These are phyloP conservation scores for Catostylus mosaicus DNA, from an alignment of 30 jellyfish, hydroid and myxozoan species.

Conservation along the genomic window DNA sequence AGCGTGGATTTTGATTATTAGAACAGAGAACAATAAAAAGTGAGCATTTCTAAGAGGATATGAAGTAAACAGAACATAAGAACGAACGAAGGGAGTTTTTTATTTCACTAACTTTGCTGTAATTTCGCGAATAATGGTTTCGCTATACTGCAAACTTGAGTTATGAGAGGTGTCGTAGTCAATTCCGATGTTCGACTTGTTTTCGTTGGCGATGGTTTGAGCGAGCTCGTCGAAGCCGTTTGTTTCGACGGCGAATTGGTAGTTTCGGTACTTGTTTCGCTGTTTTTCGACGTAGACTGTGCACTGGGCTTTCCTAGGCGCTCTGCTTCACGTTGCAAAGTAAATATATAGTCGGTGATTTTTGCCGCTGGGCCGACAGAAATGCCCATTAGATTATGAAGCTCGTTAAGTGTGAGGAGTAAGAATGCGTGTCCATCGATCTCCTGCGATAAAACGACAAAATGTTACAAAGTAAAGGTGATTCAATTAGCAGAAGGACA, in stretches of 20 bases:
- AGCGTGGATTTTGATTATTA: no score
- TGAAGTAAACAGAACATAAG: no score
- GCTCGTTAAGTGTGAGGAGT: slow-evolving; percentile 90
- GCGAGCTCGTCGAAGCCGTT: background rate
- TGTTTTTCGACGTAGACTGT: background rate
- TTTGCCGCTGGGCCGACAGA: slow-evolving; percentile 86
- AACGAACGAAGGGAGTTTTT: no score
- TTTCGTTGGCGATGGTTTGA: background rate
- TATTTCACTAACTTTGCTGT: slow-evolving; percentile 33
- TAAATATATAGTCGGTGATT: slow-evolving; percentile 79
- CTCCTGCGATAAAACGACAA: slow-evolving; percentile 56
- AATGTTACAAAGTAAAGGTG: no score
- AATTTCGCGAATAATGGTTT: slow-evolving; percentile 54
- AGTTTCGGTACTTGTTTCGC: slow-evolving; percentile 3
- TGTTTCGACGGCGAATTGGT: slow-evolving; percentile 12
- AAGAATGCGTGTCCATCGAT: slow-evolving; percentile 94
- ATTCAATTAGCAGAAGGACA: background rate
- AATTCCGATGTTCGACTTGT: slow-evolving; percentile 23
- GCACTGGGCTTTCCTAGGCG: slow-evolving; percentile 22
- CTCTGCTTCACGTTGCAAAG: slow-evolving; percentile 80
- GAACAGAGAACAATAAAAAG: no score
- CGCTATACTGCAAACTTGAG: slow-evolving; percentile 49
- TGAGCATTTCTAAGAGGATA: no score
- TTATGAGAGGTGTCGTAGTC: slow-evolving; percentile 46
- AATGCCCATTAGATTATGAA: slow-evolving; percentile 83